phyloP scores from a whole-genome alignment of 2,113 vertebrate genomes.

The Chamaetylas fuelleborni region DNA sequence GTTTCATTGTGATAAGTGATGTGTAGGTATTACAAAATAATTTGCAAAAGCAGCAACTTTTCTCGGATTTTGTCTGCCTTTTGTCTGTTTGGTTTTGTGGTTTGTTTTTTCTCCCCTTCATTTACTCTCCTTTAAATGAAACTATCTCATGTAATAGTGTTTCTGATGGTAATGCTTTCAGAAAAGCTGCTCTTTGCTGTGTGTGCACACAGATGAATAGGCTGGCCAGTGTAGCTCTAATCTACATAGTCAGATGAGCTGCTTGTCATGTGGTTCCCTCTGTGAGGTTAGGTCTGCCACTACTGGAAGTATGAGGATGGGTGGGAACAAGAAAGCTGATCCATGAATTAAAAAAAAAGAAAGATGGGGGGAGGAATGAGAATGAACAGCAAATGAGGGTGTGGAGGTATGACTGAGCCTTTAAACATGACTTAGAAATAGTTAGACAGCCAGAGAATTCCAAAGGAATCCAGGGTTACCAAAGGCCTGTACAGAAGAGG shows the following conservation, averaged over 20 bases:
- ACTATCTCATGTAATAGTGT: neutral
- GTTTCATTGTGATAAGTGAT: neutral
- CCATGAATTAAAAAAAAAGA: neutral
- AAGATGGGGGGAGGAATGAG: neutral
- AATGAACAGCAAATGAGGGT: neutral
- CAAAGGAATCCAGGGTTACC: neutral
- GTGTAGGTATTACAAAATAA: neutral
- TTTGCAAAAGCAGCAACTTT: neutral
- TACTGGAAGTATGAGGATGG: neutral
- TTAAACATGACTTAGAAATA: slow-evolving; percentile 28
- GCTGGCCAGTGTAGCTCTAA: neutral
- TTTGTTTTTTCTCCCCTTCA: neutral
- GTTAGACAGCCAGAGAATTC: slow-evolving; percentile 25
- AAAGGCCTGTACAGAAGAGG: slow-evolving; percentile 25
- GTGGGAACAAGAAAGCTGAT: slow-evolving; percentile 41
- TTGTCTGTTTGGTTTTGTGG: neutral
- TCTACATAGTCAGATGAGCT: neutral
- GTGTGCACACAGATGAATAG: neutral
- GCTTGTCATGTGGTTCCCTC: neutral
- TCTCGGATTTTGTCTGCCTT: neutral
- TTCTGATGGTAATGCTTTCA: neutral
- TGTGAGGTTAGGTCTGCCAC: neutral
- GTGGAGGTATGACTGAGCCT: slow-evolving; percentile 35
- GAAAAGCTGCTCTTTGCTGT: neutral
- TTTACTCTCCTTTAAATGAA: neutral